phyloP scores from a whole-genome alignment of 2,797 vertebrate genomes.

The Pseudopleuronectes americanus region DNA sequence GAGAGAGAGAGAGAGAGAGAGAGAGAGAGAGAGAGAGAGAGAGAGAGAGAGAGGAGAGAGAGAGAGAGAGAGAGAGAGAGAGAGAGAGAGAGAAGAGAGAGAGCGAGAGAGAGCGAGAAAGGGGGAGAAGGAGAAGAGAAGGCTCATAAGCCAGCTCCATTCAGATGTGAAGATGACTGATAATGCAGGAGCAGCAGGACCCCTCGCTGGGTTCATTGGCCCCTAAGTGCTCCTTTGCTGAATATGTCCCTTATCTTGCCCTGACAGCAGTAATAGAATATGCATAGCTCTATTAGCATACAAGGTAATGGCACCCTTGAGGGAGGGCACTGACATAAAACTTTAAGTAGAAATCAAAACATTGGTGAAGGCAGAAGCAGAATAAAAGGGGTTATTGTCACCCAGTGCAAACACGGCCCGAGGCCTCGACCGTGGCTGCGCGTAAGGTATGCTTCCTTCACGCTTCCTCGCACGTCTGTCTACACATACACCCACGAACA shows the following conservation, averaged over 20 bases:
- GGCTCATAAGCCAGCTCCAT: slow-evolving; percentile 85
- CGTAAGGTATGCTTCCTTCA: slow-evolving; percentile 76
- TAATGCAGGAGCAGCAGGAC: slow-evolving; percentile 85
- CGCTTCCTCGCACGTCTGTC: slow-evolving; percentile 72
- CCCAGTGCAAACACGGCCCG: slow-evolving; percentile 84
- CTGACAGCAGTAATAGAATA: slow-evolving; percentile 94
- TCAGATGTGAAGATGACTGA: slow-evolving; percentile 91
- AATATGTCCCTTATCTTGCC: slow-evolving; percentile 89
- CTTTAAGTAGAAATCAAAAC: slow-evolving; percentile 99
- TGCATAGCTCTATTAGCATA: slow-evolving; percentile 95
- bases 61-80: slow-evolving; percentile 15
- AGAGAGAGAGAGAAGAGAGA: slow-evolving; percentile 34
- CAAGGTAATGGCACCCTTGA: slow-evolving; percentile 92
- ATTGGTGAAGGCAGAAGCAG: slow-evolving; percentile 86
- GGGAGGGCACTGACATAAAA: slow-evolving; percentile 92
- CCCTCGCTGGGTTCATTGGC: slow-evolving; percentile 91
- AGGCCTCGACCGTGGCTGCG: slow-evolving; percentile 74
- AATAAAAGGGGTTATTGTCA: slow-evolving; percentile 92
- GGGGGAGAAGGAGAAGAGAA: slow-evolving; percentile 63
- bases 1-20: slow-evolving; percentile 37
- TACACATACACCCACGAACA: slow-evolving; percentile 34
- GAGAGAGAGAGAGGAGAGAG: slow-evolving; percentile 32
- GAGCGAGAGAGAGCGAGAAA: slow-evolving; percentile 22
- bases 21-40: background rate
- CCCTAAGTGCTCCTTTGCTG: slow-evolving; percentile 90